Conservation (phyloP, 2,797 vertebrate species). For the Chelidonichthys spinosus region DNA sequence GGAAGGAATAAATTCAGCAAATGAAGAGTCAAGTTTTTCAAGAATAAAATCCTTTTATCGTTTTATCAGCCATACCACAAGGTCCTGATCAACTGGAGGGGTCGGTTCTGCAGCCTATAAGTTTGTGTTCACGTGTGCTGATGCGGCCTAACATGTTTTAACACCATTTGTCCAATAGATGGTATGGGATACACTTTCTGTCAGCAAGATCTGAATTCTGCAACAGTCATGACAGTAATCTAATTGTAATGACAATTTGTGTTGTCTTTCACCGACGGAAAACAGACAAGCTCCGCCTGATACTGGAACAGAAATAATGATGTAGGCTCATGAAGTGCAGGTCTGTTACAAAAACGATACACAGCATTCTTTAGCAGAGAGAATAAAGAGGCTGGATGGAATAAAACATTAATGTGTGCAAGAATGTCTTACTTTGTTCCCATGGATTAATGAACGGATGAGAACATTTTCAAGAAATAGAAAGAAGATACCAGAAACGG, state of each 20-base stretch:
- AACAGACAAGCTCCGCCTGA: not conserved
- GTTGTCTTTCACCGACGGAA: not conserved
- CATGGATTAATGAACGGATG: too few species aligned
- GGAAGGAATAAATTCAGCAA: not conserved
- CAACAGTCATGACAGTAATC: not conserved
- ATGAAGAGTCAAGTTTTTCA: not conserved
- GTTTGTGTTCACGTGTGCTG: not conserved
- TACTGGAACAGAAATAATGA: not conserved
- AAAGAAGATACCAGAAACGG: not conserved
- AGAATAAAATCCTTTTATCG: not conserved
- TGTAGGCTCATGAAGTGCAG: too few species aligned
- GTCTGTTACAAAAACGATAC: not conserved
- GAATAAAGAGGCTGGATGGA: not conserved
- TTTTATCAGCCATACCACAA: not conserved
- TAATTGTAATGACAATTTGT: not conserved
- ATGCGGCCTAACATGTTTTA: not conserved
- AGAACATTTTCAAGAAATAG: not conserved
- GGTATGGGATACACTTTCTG: not conserved
- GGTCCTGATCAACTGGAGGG: not conserved
- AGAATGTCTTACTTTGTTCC: not conserved
- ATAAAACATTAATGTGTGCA: not conserved
- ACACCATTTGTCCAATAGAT: slow-evolving; percentile 13
- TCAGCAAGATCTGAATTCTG: not conserved
- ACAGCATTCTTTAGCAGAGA: not conserved
- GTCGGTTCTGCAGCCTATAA: not conserved